A percentile compares a stretch with the other conserved stretches of the same genome.
phyloP scores from a whole-genome alignment of 2,113 vertebrate genomes.

The Spheniscus mendiculus region DNA sequence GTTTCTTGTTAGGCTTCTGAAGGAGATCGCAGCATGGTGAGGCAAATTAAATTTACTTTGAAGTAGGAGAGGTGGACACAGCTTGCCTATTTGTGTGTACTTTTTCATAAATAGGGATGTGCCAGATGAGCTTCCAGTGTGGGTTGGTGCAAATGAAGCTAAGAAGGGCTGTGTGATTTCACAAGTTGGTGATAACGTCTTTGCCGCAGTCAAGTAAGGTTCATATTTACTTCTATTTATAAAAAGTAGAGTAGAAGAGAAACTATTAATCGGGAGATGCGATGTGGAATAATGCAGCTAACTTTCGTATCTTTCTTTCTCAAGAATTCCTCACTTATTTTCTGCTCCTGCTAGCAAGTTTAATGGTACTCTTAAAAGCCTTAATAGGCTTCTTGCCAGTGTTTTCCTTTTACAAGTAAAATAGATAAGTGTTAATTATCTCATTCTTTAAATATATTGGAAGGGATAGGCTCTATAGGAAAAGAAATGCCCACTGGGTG shows the following conservation, averaged over 20 bases:
- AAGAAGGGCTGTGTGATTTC: slow-evolving; percentile 86
- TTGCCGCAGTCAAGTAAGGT: slow-evolving; percentile 93
- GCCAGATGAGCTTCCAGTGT: slow-evolving; percentile 89
- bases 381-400: background rate
- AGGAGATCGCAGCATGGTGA: background rate
- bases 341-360: background rate
- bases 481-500: background rate
- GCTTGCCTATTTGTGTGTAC: background rate
- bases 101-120: slow-evolving; percentile 80
- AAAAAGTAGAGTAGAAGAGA: background rate
- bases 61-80: background rate
- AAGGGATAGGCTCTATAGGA: background rate
- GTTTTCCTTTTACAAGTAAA: background rate
- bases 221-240: background rate
- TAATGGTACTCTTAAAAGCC: background rate
- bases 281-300: background rate
- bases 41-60: background rate
- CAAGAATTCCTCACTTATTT: background rate
- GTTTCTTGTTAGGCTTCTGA: background rate
- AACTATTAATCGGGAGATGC: background rate
- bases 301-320: background rate
- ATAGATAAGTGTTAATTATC: background rate
- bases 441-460: background rate
- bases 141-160: slow-evolving; percentile 90
- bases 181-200: slow-evolving; percentile 91